Evolutionary conservation across 2,113 vertebrate species (phyloP).

Genomic region (Paedocypris sp.): DNA sequence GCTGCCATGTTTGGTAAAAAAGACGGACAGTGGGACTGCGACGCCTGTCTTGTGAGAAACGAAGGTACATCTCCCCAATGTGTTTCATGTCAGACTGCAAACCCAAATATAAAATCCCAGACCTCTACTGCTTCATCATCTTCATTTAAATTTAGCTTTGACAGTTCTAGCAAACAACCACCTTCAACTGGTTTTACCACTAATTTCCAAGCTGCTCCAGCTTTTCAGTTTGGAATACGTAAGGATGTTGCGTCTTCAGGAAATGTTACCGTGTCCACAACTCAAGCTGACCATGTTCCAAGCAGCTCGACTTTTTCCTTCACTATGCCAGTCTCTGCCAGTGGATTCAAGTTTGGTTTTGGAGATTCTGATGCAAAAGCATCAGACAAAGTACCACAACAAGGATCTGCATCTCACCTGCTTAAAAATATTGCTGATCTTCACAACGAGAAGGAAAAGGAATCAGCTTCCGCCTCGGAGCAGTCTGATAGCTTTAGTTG

Average conservation of each 20-base stretch:
- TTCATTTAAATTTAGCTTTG: conserved; percentile 56
- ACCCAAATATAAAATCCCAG: conserved; percentile 56
- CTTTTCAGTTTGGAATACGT: conserved; percentile 70
- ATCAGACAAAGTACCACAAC: conserved; percentile 33
- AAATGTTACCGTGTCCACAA: conserved; percentile 55
- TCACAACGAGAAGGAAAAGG: conserved; percentile 60
- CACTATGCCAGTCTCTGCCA: conserved; percentile 54
- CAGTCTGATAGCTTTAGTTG: conserved; percentile 1
- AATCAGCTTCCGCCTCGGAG: not conserved
- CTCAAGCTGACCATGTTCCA: conserved; percentile 51
- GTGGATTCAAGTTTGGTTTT: conserved; percentile 82
- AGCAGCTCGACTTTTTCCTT: conserved; percentile 71
- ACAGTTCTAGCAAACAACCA: conserved; percentile 53
- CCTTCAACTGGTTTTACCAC: conserved; percentile 61
- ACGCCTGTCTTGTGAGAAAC: conserved; percentile 65
- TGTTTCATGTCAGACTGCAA: conserved; percentile 57
- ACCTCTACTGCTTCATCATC: conserved; percentile 40
- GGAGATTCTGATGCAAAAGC: conserved; percentile 53
- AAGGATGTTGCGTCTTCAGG: conserved; percentile 55
- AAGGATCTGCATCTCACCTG: conserved; percentile 48
- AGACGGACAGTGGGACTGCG: conserved; percentile 76
- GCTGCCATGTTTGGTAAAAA: conserved; percentile 66
- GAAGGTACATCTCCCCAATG: conserved; percentile 57
- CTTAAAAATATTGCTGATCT: conserved; percentile 65
- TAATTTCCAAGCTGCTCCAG: conserved; percentile 52